Base-by-base conservation (phyloP, 2,797 vertebrate species). In the Pseudochaenichthys georgianus region DNA sequence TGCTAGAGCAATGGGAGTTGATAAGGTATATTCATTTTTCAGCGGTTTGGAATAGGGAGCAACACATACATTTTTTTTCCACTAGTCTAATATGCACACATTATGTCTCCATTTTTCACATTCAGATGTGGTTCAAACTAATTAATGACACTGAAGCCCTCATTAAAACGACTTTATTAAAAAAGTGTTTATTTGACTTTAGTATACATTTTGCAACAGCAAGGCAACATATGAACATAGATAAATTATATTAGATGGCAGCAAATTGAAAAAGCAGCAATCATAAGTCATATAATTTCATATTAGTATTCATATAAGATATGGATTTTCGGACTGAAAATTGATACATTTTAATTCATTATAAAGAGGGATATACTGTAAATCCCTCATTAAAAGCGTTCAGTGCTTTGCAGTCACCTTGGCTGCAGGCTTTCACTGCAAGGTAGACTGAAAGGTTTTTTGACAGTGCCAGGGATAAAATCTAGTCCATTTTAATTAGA, bases 171-270 rank as follows among this genome's bases (percentile, higher is more conserved):
- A 69, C 52, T 78, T 82, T 78, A 68, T 78, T 76, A 64, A 70
- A 64, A 86, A 80, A 85, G 61, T 81, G 71, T 87, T 91, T 90
- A 87, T 92, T 90, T 77, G 54, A 80, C 48, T 84, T 86, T n/a
- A 67, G 43, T 93, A 93, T 93, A 93, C 82, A 93, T 81, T 93
- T 84, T 89, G 93, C 88, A 91, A 89, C 61, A 82, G 67, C 64
- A 68, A 78, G 64, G 60, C 52, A 80, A 86, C 76, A 80, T 15
- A 73, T 88, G 67, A 84, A 59, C 81, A 76, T 48, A 82, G 74
- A 84, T 88, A 83, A 89, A 83, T 90, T 84, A 89, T 57, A 67
- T 65, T 62, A 75, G 73, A 61, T 80, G 69, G 54, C 10, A 80
- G 78, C 59, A 64, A 61, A 69, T 45, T 13, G 42, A 65, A 64